Conservation (phyloP, 2,888 invertebrate species). For the Heteromurus nitidus region DNA sequence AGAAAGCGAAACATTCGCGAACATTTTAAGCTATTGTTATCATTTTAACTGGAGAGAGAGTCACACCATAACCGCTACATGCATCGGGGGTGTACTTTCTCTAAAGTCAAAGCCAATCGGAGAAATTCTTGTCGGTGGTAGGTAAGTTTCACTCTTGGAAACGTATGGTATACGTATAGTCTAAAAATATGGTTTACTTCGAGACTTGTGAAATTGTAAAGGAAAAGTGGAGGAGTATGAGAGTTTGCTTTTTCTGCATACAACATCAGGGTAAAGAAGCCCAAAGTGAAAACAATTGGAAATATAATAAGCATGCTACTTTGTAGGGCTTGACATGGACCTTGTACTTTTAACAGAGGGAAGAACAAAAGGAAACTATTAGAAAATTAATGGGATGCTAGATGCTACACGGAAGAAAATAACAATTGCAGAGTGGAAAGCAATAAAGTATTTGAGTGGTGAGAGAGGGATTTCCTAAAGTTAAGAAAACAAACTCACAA, state of each 20-base stretch:
- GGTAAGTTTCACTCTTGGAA: neutral
- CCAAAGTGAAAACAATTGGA: slow-evolving; percentile 7
- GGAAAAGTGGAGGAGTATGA: neutral
- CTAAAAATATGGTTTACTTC: too few relatives aligned
- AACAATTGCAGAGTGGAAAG: slow-evolving; percentile 32
- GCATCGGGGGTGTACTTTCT: too few relatives aligned
- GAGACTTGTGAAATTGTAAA: too few relatives aligned
- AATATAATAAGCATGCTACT: slow-evolving; percentile 35
- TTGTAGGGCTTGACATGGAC: neutral
- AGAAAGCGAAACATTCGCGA: too few relatives aligned
- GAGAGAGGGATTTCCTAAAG: neutral
- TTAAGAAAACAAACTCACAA: slow-evolving; percentile 10
- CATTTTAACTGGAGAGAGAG: too few relatives aligned
- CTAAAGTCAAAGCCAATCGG: too few relatives aligned
- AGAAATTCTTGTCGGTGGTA: too few relatives aligned
- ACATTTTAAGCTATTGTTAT: slow-evolving; percentile 3
- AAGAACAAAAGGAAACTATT: slow-evolving; percentile 48
- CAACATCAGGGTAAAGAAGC: neutral
- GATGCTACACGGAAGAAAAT: neutral
- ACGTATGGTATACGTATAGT: slow-evolving; percentile 6
- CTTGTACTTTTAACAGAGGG: neutral
- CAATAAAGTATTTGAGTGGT: slow-evolving; percentile 31
- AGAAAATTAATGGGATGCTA: slow-evolving; percentile 43
- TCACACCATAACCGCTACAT: too few relatives aligned
- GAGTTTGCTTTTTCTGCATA: neutral